Percentiles rank a stretch among this genome's conserved stretches.
These are phyloP conservation scores for Zosterops pallidus DNA, from an alignment of 2,113 vertebrate genomes.

Conservation along the genomic window DNA sequence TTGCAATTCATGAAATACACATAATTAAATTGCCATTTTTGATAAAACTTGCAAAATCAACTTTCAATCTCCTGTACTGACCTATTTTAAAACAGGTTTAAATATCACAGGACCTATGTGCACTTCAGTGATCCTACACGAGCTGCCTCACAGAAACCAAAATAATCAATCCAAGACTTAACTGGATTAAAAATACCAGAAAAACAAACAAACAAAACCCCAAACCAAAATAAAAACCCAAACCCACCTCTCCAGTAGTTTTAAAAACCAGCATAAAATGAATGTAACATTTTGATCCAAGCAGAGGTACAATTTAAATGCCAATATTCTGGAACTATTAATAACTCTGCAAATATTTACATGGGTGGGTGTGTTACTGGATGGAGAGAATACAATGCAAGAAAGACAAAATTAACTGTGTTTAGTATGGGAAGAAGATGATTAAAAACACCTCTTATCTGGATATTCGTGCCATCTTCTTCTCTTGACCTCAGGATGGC, in stretches of 20 bases:
- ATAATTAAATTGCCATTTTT: not conserved
- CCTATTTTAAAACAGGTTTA: not conserved
- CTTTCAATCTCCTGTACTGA: not conserved
- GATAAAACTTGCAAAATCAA: not conserved
- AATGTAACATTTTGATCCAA: not conserved
- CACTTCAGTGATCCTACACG: not conserved
- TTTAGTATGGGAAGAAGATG: not conserved
- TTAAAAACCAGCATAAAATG: not conserved
- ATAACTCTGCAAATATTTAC: not conserved
- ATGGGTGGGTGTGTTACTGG: not conserved
- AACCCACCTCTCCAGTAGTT: not conserved
- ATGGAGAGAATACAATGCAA: not conserved
- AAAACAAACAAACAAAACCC: not conserved
- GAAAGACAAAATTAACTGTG: not conserved
- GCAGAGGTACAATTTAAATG: not conserved
- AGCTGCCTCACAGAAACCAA: not conserved
- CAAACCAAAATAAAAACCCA: not conserved
- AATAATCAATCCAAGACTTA: not conserved
- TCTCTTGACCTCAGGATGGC: constrained; percentile 77
- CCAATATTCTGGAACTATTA: not conserved
- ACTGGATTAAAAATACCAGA: not conserved
- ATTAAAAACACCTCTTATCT: constrained; percentile 78
- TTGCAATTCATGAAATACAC: not conserved
- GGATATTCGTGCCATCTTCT: constrained; percentile 14
- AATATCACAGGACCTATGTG: not conserved